A percentile compares a stretch with the other conserved stretches of the same genome.
These are phyloP conservation scores for Anisognathus igniventris DNA, from an alignment of 2,797 vertebrate species.

Conservation along the genomic window DNA sequence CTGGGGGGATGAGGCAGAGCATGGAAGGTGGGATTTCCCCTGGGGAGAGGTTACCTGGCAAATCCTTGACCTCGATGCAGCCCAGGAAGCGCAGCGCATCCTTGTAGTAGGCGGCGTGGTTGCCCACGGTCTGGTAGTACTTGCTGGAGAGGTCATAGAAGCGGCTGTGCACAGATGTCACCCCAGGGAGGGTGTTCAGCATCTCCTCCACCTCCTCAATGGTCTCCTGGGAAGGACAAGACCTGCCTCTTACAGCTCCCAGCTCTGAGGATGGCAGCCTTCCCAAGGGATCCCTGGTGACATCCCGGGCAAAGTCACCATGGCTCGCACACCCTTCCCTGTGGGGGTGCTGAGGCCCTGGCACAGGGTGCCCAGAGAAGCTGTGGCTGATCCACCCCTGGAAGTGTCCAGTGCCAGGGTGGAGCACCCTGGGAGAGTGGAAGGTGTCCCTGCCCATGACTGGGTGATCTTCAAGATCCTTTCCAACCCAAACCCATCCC, in stretches of 20 bases:
- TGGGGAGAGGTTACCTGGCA: slow-evolving; percentile 78
- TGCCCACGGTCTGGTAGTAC: slow-evolving; percentile 94
- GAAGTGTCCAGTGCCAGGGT: background rate
- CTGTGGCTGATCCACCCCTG: background rate
- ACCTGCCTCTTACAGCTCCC: background rate
- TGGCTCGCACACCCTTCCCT: background rate
- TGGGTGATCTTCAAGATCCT: too few species aligned
- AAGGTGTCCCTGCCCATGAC: background rate
- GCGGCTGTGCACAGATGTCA: slow-evolving; percentile 93
- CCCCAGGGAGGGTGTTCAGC: slow-evolving; percentile 87
- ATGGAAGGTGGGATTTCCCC: rapidly evolving
- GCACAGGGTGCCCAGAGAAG: background rate
- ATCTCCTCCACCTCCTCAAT: slow-evolving; percentile 94
- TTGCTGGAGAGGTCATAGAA: slow-evolving; percentile 98
- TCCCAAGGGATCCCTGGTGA: rapidly evolving
- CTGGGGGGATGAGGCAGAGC: rapidly evolving
- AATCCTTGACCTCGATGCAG: slow-evolving; percentile 91
- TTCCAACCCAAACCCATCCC: background rate
- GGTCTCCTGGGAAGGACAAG: slow-evolving; percentile 76
- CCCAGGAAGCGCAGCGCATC: slow-evolving; percentile 93
- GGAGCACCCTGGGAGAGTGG: background rate
- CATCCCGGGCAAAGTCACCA: background rate
- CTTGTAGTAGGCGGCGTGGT: slow-evolving; percentile 93
- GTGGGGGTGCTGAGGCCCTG: background rate
- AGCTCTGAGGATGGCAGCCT: background rate